phyloP scores from a whole-genome alignment of 2,888 invertebrate genomes.

The Celastrina argiolus region DNA sequence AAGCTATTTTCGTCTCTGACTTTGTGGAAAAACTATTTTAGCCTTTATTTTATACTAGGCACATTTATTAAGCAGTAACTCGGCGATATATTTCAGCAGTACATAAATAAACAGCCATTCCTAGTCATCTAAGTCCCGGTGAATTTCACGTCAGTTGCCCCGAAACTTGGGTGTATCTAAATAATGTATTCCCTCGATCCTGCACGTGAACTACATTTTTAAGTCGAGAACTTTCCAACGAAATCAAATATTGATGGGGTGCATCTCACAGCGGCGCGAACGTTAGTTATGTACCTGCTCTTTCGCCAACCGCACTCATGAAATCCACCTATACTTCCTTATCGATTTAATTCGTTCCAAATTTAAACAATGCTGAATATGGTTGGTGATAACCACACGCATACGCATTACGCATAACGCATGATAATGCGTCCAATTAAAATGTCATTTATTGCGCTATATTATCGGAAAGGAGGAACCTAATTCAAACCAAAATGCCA shows the following conservation, averaged over 20 bases:
- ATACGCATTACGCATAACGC: too few relatives aligned
- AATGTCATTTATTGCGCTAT: too few relatives aligned
- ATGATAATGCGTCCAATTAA: too few relatives aligned
- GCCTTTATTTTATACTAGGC: neutral
- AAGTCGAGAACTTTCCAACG: neutral
- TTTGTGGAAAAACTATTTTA: neutral
- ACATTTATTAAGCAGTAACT: neutral
- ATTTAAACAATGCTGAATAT: too few relatives aligned
- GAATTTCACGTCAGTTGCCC: constrained; percentile 13
- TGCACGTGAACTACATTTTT: constrained; percentile 20
- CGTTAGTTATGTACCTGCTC: neutral
- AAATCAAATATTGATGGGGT: constrained; percentile 8
- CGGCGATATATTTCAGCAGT: neutral
- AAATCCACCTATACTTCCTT: neutral
- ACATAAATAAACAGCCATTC: constrained; percentile 6
- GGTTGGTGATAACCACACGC: too few relatives aligned
- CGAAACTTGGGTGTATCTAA: constrained; percentile 12
- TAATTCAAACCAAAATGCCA: too few relatives aligned
- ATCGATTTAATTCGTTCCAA: too few relatives aligned
- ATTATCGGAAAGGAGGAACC: too few relatives aligned
- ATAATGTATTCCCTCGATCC: constrained; percentile 9
- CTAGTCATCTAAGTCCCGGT: neutral
- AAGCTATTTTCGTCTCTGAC: neutral
- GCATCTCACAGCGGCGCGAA: neutral
- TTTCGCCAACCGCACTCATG: neutral